Base-by-base conservation (phyloP, 1,140 invertebrate genomes). In the Lordiphosa clarofinis region DNA sequence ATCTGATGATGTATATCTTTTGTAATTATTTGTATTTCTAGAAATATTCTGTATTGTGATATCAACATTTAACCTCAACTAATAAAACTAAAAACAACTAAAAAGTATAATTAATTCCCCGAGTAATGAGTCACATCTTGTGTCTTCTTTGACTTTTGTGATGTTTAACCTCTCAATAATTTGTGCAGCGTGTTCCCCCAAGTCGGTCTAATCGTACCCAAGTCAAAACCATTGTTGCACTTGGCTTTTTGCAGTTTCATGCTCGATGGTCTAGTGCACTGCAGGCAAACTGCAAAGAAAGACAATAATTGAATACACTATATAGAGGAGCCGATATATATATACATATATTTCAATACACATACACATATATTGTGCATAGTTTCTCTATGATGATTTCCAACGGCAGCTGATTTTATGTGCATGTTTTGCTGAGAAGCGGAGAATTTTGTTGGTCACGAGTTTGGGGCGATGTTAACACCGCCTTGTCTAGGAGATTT, bases 381-480 rank as follows among this genome's bases (percentile, higher is more conserved):
- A 64, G 65, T 46, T 61, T 59, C 63, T 60, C 60, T 69, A 79
- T 72, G 71, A 81, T 69, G 58, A 70, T 67, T 78, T 79, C 43
- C 19, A 47, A 21, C 56, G 50, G 67, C 76, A 75, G 62, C 71
- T 72, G 76, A 71, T 71, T 71, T 71, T 67, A 71, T 71, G 67
- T 62, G 67, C 67, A 67, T 70, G 56, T 70, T 69, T 52, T 47
- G 15, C 24, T 33, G 56, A 13, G 44, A 39, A 15, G 40, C 46
- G 33, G 40, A 36, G 44, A 42, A 48, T 44, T 50, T 57, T 10
- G 35, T 36, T 48, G 65, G 78, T 82, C 78, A 82, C 78, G 78
- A 82, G 73, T 76, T 71, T 69, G 62, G 58, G 62, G 67, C 75
- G 63, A 71, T 73, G 75, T 75, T 82, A 72, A 72, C 75, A 81